Evolutionary conservation across 2,797 vertebrate species (phyloP), one percentile per base, ranked within the genome.

Genomic region (Hirundo rustica): DNA sequence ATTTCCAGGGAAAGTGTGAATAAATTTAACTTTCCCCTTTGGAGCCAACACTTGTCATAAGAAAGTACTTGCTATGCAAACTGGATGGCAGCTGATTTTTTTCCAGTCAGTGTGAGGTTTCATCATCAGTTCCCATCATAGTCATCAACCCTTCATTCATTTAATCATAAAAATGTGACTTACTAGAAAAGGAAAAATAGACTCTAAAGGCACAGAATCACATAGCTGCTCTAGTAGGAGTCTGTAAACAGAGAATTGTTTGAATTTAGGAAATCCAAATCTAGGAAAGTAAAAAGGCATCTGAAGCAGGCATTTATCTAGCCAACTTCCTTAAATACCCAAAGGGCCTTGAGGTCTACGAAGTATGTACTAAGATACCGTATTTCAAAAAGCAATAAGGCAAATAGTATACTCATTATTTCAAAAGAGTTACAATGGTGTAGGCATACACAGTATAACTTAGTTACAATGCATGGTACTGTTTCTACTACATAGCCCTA

Each of bases 161-260:
- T 96, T 90, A 64, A 87, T 96, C 88, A 86, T 95, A 97, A 97
- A 97, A 97, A 88, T 94, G 96, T 91, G 89, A 93, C 90, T 96
- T 97, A 95, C 94, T 97, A 95, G 50, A 88, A 94, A 97, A 97
- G 84, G 95, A 97, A 98, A 97, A 98, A 97, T 93, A 96, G 96
- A 97, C 96, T 97, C 97, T 97, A 97, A 98, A 98, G 98, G 98
- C 98, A 98, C 98, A 97, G 97, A 97, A 97, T 98, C 96, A 97
- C 96, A 95, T 97, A 97, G 98, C 98, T 98, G 98, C 98, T 98
- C 98, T 98, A 98, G 94, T 94, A 97, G 97, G 97, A 98, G 93
- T 97, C 94, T 98, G 98, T 98, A 98, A 98, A 98, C 98, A 98
- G 96, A 98, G 97, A 97, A 96, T 73, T 71, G 34, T 96, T 93